Evolutionary conservation across 2,888 invertebrate species (phyloP).

Genomic region (Caradrina kadenii): DNA sequence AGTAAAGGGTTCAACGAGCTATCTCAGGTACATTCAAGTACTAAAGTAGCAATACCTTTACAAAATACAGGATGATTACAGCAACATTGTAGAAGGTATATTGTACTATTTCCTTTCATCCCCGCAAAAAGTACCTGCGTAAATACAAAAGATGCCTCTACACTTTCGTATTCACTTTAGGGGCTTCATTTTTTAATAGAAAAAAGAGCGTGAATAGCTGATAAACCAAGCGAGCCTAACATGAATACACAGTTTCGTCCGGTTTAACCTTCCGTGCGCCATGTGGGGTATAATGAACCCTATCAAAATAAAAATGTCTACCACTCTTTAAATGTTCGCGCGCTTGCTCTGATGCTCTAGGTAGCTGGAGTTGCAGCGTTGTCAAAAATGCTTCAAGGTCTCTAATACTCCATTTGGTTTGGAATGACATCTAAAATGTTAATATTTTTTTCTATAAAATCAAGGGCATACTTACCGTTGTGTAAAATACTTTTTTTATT

Average conservation of each 20-base stretch:
- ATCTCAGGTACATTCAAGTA: background rate
- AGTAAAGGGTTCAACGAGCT: background rate
- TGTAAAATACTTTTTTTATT: too few relatives aligned
- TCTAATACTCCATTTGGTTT: too few relatives aligned
- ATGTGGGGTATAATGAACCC: too few relatives aligned
- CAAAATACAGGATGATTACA: conserved; percentile 2
- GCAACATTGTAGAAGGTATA: background rate
- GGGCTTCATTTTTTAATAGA: conserved; percentile 26
- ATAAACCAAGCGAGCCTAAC: conserved; percentile 6
- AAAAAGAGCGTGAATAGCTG: conserved; percentile 24
- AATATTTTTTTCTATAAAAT: too few relatives aligned
- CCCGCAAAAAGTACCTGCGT: background rate
- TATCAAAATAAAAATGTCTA: too few relatives aligned
- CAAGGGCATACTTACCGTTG: too few relatives aligned
- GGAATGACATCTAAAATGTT: too few relatives aligned
- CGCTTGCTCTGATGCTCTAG: too few relatives aligned
- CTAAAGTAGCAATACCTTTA: conserved; percentile 5
- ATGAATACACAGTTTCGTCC: conserved; percentile 44
- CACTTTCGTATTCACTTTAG: conserved; percentile 8
- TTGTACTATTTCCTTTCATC: conserved; percentile 14
- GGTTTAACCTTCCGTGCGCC: conserved; percentile 17
- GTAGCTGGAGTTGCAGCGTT: too few relatives aligned
- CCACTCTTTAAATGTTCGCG: too few relatives aligned
- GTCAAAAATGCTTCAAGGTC: too few relatives aligned
- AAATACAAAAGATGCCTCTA: conserved; percentile 27